Evolutionary conservation across 2,797 vertebrate genomes (phyloP).

Genomic region (Cossypha caffra): DNA sequence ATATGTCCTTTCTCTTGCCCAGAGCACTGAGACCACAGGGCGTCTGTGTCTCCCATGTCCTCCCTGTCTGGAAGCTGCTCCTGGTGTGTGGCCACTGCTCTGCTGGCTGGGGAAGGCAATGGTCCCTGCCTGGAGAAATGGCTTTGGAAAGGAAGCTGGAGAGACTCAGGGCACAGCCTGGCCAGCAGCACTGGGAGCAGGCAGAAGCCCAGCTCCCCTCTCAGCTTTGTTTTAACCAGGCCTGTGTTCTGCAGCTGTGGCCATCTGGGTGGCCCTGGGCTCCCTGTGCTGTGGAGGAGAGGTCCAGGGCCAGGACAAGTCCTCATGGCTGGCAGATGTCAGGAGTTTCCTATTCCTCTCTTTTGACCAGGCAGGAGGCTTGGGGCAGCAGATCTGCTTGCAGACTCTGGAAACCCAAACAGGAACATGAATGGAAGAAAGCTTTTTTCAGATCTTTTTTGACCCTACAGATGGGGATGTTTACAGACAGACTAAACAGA

Average conservation of each 20-base stretch:
- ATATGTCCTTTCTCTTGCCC: background rate
- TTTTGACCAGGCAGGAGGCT: background rate
- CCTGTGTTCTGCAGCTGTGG: background rate
- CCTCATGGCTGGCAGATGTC: background rate
- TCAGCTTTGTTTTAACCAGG: background rate
- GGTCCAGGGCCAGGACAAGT: background rate
- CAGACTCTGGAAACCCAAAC: background rate
- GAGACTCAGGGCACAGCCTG: background rate
- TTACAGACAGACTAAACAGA: background rate
- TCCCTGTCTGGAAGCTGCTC: background rate
- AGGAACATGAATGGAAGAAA: background rate
- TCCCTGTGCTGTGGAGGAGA: background rate
- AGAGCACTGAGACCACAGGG: background rate
- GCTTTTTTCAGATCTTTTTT: background rate
- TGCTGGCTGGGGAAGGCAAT: background rate
- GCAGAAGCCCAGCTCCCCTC: background rate
- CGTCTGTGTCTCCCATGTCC: background rate
- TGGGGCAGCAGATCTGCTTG: background rate
- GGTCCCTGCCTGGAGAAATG: background rate
- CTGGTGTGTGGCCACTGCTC: background rate
- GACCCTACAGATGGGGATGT: background rate
- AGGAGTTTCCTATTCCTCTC: background rate
- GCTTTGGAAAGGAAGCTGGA: background rate
- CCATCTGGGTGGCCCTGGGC: conserved; percentile 10
- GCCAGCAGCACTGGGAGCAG: background rate